phyloP scores from a whole-genome alignment of 1,140 invertebrate species.

The Macrobrachium rosenbergii region DNA sequence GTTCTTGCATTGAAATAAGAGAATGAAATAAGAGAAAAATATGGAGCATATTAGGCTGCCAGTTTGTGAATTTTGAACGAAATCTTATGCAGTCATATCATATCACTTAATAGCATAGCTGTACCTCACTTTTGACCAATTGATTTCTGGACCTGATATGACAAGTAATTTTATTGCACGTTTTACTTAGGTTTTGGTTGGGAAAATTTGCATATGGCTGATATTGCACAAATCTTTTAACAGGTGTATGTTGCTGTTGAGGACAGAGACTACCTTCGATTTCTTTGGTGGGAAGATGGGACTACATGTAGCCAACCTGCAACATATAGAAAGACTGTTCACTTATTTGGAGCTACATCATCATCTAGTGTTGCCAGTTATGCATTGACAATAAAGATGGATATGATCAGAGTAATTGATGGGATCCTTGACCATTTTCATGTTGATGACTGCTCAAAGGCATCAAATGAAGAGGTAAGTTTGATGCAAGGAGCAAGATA shows the following conservation, averaged over 20 bases:
- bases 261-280: neutral
- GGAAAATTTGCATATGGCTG: neutral
- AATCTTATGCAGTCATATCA: too few species aligned
- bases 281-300: conserved; percentile 1
- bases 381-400: neutral
- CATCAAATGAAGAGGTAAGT: too few species aligned
- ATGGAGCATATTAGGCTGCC: too few species aligned
- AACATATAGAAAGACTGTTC: conserved; percentile 3
- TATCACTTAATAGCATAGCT: too few species aligned
- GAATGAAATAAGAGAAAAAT: too few species aligned
- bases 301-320: neutral
- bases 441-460: neutral
- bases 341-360: conserved; percentile 18
- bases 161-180: neutral
- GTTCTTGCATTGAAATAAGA: too few species aligned
- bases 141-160: too few species aligned
- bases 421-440: neutral
- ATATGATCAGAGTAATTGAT: neutral
- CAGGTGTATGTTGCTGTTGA: neutral
- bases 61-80: too few species aligned
- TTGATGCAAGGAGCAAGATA: neutral
- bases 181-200: neutral
- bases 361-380: neutral
- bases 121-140: too few species aligned
- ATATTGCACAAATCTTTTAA: conserved; percentile 10